Percentiles rank a stretch among this genome's conserved stretches.
These are phyloP conservation scores for Meloe dianella DNA, from an alignment of 2,888 invertebrate genomes.

Conservation along the genomic window DNA sequence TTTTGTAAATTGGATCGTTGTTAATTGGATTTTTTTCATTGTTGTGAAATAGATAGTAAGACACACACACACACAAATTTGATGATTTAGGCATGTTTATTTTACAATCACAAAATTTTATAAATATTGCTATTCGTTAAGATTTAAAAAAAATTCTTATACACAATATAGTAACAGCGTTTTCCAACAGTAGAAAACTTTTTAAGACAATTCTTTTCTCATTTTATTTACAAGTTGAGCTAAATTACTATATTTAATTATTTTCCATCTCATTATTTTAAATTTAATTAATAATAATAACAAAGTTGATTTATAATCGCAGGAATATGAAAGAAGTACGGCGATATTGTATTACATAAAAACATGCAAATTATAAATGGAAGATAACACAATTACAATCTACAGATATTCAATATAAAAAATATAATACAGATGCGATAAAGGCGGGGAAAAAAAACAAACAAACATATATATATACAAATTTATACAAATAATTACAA, in stretches of 20 bases:
- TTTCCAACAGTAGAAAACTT: conserved; percentile 58
- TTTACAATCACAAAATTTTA: conserved; percentile 61
- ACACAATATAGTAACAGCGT: conserved; percentile 58
- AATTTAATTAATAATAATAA: conserved; percentile 33
- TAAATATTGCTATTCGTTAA: conserved; percentile 61
- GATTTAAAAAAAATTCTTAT: conserved; percentile 57
- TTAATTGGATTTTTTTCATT: no score
- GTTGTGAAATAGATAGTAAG: no score
- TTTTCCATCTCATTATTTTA: conserved; percentile 29
- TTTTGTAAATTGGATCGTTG: no score
- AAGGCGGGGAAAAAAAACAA: conserved; percentile 37
- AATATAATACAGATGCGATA: conserved; percentile 34
- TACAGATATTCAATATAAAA: conserved; percentile 33
- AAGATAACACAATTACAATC: conserved; percentile 34
- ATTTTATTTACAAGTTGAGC: conserved; percentile 59
- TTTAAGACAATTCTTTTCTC: conserved; percentile 51
- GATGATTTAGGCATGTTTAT: conserved; percentile 48
- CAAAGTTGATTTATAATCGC: conserved; percentile 10
- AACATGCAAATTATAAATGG: conserved; percentile 33
- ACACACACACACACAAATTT: not conserved
- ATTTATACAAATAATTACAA: conserved; percentile 44
- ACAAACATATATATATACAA: no score
- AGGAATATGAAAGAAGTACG: conserved; percentile 11
- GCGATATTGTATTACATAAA: conserved; percentile 30
- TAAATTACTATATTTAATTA: conserved; percentile 45